phyloP scores from a whole-genome alignment of 2,797 vertebrate species.

The Pangasius djambal region DNA sequence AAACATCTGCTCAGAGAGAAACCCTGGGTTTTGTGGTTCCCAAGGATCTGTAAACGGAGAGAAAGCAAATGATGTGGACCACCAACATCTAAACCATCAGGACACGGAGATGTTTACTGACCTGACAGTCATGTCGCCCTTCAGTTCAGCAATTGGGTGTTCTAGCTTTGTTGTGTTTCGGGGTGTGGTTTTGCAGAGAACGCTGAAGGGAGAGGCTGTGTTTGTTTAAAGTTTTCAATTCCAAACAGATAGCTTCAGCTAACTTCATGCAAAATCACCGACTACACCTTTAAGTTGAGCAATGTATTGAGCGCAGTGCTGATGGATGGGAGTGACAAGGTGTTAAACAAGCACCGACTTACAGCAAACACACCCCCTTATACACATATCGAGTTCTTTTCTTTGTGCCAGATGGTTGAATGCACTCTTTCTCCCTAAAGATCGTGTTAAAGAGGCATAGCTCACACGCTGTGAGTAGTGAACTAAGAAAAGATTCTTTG shows the following conservation, averaged over 20 bases:
- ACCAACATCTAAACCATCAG: neutral
- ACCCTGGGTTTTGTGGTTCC: neutral
- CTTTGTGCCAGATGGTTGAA: constrained; percentile 2
- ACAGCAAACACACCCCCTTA: neutral
- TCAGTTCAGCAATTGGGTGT: neutral
- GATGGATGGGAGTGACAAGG: neutral
- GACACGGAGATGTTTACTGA: neutral
- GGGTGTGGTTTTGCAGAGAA: neutral
- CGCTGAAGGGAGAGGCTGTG: neutral
- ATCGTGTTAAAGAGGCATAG: constrained; percentile 5
- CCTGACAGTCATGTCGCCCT: neutral
- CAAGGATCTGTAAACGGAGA: neutral
- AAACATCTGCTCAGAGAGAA: neutral
- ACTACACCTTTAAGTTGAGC: neutral
- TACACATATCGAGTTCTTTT: neutral
- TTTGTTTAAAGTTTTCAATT: constrained; percentile 7
- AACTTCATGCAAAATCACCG: neutral
- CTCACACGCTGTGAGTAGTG: neutral
- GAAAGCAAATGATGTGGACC: neutral
- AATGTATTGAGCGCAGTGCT: neutral
- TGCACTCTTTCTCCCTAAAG: neutral
- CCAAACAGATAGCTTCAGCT: neutral
- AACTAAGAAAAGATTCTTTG: constrained; percentile 18
- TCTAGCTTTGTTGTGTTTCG: neutral
- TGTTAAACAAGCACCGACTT: neutral